Base-by-base conservation (phyloP, 2,797 vertebrate species). In the Sebastiscus albofasciatus region DNA sequence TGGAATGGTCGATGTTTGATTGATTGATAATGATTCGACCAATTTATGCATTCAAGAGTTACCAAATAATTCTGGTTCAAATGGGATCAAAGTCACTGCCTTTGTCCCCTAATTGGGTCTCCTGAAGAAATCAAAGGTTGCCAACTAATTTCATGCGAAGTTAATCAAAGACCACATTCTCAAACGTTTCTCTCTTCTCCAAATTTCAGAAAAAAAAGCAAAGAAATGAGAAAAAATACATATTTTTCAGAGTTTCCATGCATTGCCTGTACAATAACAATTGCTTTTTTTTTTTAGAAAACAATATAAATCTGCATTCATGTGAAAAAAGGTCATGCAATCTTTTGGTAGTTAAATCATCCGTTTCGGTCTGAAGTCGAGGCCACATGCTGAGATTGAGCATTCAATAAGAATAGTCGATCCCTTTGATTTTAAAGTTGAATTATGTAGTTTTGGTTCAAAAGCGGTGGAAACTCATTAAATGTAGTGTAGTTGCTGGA, bases 361-460 rank as follows among this genome's bases (percentile, higher is more conserved):
- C 76, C 66, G 49, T 3, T 34, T 71, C 55, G 4, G 67, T 64
- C 62, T 70, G 61, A 61, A 34, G 33, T 78, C n/a, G 56, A 79
- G 66, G 75, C 88, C 71, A 62, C 90, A 93, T 92, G 92, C 90
- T 78, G 82, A 73, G 39, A 71, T 8, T 72, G 16, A 80, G 49
- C 18, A 12, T 73, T 87, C 26, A 78, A 67, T 20, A 58, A 58
- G 31, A 54, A 68, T 1, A 71, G 75, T 34, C 52, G 65, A 81
- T 75, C 74, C 70, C 26, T 58, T 58, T 59, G 24, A 65, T 55
- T 59, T 75, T 65, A 60, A 75, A 64, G 49, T 2, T 52, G 60
- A 33, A 69, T 36, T 49, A 54, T 84, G 46, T 27, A 24, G 56
- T 59, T 81, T 26, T 75, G 73, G 31, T 78, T 84, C 65, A 87